Percentiles rank a stretch among this genome's conserved stretches.
phyloP scores from a whole-genome alignment of 2,888 invertebrate genomes.

The Apotomis capreana region DNA sequence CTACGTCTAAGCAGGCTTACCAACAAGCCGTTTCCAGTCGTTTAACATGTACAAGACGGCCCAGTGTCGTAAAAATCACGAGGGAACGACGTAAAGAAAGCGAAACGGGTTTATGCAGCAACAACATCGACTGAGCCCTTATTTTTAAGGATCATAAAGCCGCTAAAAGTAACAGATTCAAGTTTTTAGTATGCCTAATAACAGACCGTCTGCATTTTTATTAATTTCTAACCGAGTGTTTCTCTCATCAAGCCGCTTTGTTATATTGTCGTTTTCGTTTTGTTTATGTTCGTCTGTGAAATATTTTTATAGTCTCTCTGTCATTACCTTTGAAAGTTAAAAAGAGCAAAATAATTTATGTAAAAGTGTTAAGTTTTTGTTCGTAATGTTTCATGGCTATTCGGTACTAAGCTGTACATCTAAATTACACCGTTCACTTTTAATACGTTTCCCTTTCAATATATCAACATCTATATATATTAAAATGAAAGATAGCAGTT shows the following conservation, averaged over 20 bases:
- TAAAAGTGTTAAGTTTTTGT: not conserved
- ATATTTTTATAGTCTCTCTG: not conserved
- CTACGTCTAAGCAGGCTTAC: not conserved
- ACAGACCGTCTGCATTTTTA: not conserved
- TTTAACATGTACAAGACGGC: slow-evolving; percentile 5
- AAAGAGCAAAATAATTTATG: not conserved
- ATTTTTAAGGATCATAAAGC: slow-evolving; percentile 8
- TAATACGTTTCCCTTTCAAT: too few species aligned
- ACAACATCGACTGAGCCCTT: slow-evolving; percentile 8
- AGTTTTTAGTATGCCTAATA: slow-evolving; percentile 7
- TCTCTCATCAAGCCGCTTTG: not conserved
- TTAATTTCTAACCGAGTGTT: not conserved
- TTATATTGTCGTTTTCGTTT: not conserved
- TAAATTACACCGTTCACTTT: too few species aligned
- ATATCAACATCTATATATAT: too few species aligned
- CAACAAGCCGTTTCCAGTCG: slow-evolving; percentile 16
- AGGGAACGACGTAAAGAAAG: slow-evolving; percentile 32
- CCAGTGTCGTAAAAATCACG: slow-evolving; percentile 35
- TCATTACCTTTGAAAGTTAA: not conserved
- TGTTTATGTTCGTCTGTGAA: not conserved
- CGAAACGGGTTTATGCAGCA: slow-evolving; percentile 16
- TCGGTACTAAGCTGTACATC: too few species aligned
- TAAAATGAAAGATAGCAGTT: too few species aligned
- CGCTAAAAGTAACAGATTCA: slow-evolving; percentile 7
- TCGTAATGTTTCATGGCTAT: not conserved